These are phyloP conservation scores for Heliconius charithonia DNA, from an alignment of 2,888 invertebrate genomes.

Conservation along the genomic window DNA sequence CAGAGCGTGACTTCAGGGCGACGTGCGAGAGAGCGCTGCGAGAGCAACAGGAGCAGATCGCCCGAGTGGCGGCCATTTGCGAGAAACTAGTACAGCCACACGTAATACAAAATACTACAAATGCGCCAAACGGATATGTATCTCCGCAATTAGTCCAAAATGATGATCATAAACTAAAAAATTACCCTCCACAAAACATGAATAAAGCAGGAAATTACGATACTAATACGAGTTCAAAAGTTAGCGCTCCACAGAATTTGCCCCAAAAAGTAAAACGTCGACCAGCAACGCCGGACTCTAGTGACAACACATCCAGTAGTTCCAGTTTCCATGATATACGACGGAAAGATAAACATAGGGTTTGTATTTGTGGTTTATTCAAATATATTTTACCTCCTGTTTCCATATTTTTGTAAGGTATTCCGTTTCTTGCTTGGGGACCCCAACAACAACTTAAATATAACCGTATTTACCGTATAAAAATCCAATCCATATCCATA, in stretches of 20 bases:
- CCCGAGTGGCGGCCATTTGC: slow-evolving; percentile 68
- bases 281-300: slow-evolving; percentile 49
- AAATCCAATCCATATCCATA: no score
- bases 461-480: no score
- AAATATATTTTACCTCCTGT: no score
- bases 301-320: slow-evolving; percentile 61
- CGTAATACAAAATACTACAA: slow-evolving; percentile 6
- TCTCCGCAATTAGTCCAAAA: neutral
- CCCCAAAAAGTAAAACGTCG: slow-evolving; percentile 1
- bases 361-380: slow-evolving; percentile 36
- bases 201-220: neutral
- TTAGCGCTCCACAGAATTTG: slow-evolving; percentile 26
- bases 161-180: neutral
- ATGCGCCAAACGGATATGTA: neutral
- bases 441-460: neutral
- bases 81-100: slow-evolving; percentile 60
- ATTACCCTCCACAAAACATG: neutral
- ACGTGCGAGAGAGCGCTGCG: slow-evolving; percentile 65
- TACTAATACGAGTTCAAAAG: neutral
- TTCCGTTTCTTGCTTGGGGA: neutral
- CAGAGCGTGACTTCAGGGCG: slow-evolving; percentile 63
- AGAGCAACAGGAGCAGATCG: slow-evolving; percentile 66
- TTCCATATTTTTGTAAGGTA: neutral
- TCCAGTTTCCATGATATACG: slow-evolving; percentile 50
- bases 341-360: slow-evolving; percentile 57